Conservation (phyloP, 2,113 vertebrate genomes). For the Vombatus ursinus region DNA sequence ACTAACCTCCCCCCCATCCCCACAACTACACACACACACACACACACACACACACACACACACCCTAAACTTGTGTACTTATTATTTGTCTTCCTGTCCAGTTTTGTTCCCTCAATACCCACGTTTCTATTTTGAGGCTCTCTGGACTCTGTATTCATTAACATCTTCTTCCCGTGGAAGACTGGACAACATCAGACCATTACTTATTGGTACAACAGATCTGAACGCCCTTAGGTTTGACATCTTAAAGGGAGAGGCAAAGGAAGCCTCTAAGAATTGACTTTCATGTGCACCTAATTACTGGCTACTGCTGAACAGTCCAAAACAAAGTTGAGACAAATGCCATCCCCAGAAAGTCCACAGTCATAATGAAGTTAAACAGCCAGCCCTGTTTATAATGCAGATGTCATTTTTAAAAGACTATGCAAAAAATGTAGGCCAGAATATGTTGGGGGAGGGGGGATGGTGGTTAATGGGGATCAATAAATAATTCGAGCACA, state of each 20-base stretch:
- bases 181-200: not conserved
- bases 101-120: not conserved
- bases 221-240: constrained; percentile 55
- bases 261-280: constrained; percentile 47
- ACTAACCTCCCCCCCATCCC: no score
- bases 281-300: constrained; percentile 66
- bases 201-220: not conserved
- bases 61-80: not conserved
- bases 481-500: constrained; percentile 36
- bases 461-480: constrained; percentile 37
- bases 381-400: constrained; percentile 60
- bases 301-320: constrained; percentile 51
- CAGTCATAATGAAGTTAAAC: constrained; percentile 34
- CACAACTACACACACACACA: not conserved
- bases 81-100: not conserved
- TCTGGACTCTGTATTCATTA: constrained; percentile 35
- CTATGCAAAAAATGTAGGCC: constrained; percentile 35
- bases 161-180: not conserved
- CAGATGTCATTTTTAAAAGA: constrained; percentile 59
- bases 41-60: not conserved
- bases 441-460: not conserved
- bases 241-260: constrained; percentile 49
- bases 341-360: constrained; percentile 61
- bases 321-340: constrained; percentile 71
- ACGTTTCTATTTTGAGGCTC: not conserved